These are phyloP conservation scores for Pyrrhosoma nymphula DNA, from an alignment of 2,888 invertebrate species.

Conservation along the genomic window DNA sequence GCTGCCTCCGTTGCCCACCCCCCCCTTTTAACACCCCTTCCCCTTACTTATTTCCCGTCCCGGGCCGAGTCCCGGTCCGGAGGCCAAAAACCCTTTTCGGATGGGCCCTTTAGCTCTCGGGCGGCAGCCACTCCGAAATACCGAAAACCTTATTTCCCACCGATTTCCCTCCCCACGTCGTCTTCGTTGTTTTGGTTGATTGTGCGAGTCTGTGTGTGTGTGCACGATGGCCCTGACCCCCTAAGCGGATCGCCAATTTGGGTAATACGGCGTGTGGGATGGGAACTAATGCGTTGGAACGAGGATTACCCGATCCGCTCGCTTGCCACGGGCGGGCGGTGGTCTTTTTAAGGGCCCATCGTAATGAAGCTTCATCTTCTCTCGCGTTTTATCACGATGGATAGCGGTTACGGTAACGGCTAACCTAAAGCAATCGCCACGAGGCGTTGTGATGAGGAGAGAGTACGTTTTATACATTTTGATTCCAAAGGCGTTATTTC, in stretches of 20 bases:
- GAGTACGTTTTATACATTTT: neutral
- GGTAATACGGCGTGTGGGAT: neutral
- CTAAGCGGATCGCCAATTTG: constrained; percentile 29
- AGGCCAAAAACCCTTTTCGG: neutral
- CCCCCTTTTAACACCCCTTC: neutral
- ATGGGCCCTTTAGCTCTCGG: neutral
- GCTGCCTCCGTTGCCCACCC: neutral
- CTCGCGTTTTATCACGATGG: constrained; percentile 4
- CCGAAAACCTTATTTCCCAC: neutral
- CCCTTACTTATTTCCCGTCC: neutral
- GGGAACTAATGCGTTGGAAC: neutral
- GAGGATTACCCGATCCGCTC: neutral
- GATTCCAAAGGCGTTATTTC: neutral
- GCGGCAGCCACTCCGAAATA: neutral
- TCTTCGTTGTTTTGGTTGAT: neutral
- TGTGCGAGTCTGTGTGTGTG: neutral
- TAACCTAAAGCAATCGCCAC: constrained; percentile 13
- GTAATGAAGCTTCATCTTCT: neutral
- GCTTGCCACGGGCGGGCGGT: neutral
- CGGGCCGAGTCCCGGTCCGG: neutral
- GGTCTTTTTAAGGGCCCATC: neutral
- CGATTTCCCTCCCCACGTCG: neutral
- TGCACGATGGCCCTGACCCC: neutral
- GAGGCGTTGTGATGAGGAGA: neutral
- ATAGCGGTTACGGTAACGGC: neutral